Evolutionary conservation across 2,888 invertebrate species (phyloP).

Genomic region (Terebella lapidaria): DNA sequence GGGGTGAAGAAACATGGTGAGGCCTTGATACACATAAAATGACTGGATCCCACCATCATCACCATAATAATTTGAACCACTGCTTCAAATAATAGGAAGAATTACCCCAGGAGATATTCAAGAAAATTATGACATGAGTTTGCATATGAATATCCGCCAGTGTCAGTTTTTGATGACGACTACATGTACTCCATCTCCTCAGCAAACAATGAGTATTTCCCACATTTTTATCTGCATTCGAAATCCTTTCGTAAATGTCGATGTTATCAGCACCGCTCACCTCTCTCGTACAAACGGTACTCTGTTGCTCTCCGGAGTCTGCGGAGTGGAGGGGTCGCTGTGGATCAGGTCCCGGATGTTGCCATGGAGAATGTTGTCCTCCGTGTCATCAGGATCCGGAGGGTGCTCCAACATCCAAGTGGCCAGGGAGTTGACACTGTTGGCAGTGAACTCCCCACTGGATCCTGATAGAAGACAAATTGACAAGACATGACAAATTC

Average conservation of each 20-base stretch:
- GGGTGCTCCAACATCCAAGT: slow-evolving; percentile 67
- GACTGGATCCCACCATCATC: too few species aligned
- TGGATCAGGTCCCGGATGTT: neutral
- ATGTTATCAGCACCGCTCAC: neutral
- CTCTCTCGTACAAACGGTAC: slow-evolving; percentile 7
- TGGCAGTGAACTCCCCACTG: slow-evolving; percentile 45
- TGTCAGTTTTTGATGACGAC: too few species aligned
- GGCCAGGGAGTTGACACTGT: slow-evolving; percentile 61
- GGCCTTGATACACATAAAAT: neutral
- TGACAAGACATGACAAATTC: too few species aligned
- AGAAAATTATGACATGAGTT: too few species aligned
- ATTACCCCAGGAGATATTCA: too few species aligned
- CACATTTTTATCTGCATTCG: too few species aligned
- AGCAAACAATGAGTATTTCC: too few species aligned
- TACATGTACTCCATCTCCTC: too few species aligned
- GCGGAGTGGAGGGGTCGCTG: slow-evolving; percentile 14
- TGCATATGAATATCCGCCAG: too few species aligned
- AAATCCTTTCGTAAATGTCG: neutral
- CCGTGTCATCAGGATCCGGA: slow-evolving; percentile 4
- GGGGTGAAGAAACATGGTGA: too few species aligned
- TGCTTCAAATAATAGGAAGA: too few species aligned
- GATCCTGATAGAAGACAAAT: slow-evolving; percentile 4
- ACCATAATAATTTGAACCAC: too few species aligned
- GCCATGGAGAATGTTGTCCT: neutral
- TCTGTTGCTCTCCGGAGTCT: slow-evolving; percentile 3